Evolutionary conservation across 1,140 invertebrate species (phyloP).

Genomic region (Dendroctonus valens): DNA sequence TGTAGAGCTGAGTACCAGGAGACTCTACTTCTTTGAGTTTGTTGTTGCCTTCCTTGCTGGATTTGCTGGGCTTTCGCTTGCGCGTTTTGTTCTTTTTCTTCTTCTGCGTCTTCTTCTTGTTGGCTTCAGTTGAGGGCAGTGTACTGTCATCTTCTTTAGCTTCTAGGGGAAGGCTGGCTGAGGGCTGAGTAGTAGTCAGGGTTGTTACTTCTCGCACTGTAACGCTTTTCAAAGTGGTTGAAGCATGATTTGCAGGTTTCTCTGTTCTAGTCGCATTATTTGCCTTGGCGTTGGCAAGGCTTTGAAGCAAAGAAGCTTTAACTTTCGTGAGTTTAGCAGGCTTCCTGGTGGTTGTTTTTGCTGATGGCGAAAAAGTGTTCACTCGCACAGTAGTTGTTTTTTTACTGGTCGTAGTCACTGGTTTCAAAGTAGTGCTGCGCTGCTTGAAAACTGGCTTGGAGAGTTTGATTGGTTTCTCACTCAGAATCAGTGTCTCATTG

Average conservation of each 20-base stretch:
- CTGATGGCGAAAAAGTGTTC: slow-evolving; percentile 29
- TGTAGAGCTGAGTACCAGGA: slow-evolving; percentile 72
- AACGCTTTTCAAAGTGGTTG: too few relatives aligned
- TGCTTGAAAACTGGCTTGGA: slow-evolving; percentile 44
- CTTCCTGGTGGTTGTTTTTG: slow-evolving; percentile 26
- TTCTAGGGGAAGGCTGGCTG: slow-evolving; percentile 47
- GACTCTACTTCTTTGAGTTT: slow-evolving; percentile 53
- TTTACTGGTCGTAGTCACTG: slow-evolving; percentile 39
- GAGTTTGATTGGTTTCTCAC: slow-evolving; percentile 30
- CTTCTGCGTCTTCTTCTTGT: slow-evolving; percentile 53
- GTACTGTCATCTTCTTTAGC: slow-evolving; percentile 59
- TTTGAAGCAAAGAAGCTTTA: slow-evolving; percentile 40
- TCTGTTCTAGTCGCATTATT: slow-evolving; percentile 19
- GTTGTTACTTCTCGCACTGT: background rate
- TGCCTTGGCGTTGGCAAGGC: slow-evolving; percentile 12
- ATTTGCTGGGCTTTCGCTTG: slow-evolving; percentile 57
- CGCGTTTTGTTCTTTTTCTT: slow-evolving; percentile 62
- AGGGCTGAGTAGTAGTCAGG: slow-evolving; percentile 27
- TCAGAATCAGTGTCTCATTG: slow-evolving; percentile 29
- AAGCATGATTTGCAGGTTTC: background rate
- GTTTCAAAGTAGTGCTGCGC: slow-evolving; percentile 44
- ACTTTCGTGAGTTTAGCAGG: slow-evolving; percentile 43
- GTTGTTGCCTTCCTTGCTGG: slow-evolving; percentile 53
- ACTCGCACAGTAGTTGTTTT: slow-evolving; percentile 34
- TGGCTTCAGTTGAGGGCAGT: slow-evolving; percentile 47